Percentiles rank a stretch among this genome's conserved stretches.
Conservation (phyloP, 2,113 vertebrate genomes). For the Spea bombifrons region DNA sequence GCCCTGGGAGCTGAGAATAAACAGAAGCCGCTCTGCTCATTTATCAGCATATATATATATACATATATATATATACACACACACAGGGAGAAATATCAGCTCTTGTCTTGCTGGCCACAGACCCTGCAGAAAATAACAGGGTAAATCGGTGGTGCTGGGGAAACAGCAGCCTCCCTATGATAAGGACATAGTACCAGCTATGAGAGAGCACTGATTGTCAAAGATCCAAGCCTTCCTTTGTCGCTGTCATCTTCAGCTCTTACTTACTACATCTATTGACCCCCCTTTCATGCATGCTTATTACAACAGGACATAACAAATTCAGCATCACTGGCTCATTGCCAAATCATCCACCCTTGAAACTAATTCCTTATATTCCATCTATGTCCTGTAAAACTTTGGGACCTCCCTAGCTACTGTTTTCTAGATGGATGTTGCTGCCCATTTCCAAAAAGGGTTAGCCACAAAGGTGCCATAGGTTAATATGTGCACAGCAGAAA, state of each 20-base stretch:
- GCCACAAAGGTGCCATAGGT: slow-evolving; percentile 1
- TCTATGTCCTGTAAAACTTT: slow-evolving; percentile 19
- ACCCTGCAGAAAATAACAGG: slow-evolving; percentile 28
- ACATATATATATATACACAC: slow-evolving; percentile 33
- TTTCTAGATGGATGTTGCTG: slow-evolving; percentile 8
- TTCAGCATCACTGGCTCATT: slow-evolving; percentile 15
- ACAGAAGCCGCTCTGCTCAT: slow-evolving; percentile 42
- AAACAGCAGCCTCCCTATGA: slow-evolving; percentile 1
- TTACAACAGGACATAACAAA: slow-evolving; percentile 1
- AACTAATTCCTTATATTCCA: slow-evolving; percentile 1
- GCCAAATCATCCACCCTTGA: slow-evolving; percentile 30
- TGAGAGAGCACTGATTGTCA: not conserved
- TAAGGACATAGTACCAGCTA: not conserved
- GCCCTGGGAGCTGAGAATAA: slow-evolving; percentile 45
- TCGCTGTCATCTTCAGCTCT: not conserved
- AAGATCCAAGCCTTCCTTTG: not conserved
- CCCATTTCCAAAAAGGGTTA: slow-evolving; percentile 13
- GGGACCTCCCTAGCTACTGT: slow-evolving; percentile 38
- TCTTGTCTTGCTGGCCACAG: slow-evolving; percentile 11
- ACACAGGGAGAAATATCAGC: slow-evolving; percentile 35
- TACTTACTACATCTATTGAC: not conserved
- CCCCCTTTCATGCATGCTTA: not conserved
- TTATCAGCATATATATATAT: slow-evolving; percentile 44
- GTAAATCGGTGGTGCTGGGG: slow-evolving; percentile 1
- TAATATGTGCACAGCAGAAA: not conserved